Evolutionary conservation across 2,888 invertebrate species (phyloP).

Genomic region (Apocheima hispidaria): DNA sequence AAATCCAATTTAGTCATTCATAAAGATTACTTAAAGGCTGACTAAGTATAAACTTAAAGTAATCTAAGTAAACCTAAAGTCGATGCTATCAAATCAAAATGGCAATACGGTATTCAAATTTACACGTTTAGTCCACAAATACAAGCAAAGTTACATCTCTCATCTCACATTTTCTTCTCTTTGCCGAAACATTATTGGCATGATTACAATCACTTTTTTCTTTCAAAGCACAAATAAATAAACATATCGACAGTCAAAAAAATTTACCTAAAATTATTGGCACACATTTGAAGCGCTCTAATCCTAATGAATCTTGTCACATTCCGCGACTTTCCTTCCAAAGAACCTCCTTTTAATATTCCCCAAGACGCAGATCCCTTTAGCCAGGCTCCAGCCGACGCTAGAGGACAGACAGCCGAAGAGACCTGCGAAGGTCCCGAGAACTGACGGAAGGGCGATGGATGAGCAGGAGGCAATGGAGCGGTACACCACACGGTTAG

Average conservation of each 20-base stretch:
- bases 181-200: too few relatives aligned
- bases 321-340: constrained; percentile 30
- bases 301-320: constrained; percentile 22
- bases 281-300: neutral
- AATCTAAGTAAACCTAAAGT: too few relatives aligned
- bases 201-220: neutral
- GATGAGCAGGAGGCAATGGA: constrained; percentile 65
- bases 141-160: too few relatives aligned
- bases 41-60: too few relatives aligned
- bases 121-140: too few relatives aligned
- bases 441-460: constrained; percentile 55
- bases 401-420: constrained; percentile 60
- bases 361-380: constrained; percentile 59
- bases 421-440: constrained; percentile 55
- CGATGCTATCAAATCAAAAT: too few relatives aligned
- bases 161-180: too few relatives aligned
- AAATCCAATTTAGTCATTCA: neutral
- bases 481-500: constrained; percentile 72
- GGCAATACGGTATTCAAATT: too few relatives aligned
- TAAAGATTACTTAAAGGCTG: too few relatives aligned
- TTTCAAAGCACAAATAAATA: neutral
- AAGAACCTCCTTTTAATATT: constrained; percentile 66
- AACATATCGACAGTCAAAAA: neutral
- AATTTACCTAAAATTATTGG: neutral
- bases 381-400: constrained; percentile 54